These are phyloP conservation scores for Scortum barcoo DNA, from an alignment of 2,113 vertebrate species.

Conservation along the genomic window DNA sequence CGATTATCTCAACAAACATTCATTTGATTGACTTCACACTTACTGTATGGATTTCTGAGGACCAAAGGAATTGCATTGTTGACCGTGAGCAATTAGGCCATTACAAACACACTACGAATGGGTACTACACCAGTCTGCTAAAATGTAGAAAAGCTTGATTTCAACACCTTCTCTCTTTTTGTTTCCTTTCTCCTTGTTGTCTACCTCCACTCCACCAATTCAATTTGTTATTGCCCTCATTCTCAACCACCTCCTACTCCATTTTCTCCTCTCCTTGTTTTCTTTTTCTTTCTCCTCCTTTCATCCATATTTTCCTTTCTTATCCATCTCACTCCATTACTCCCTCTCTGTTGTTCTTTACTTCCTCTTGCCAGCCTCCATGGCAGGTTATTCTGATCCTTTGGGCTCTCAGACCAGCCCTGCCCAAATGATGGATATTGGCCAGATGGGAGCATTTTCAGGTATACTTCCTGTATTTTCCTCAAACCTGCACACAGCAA, in stretches of 20 bases:
- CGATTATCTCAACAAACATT: too few relatives aligned
- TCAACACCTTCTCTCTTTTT: neutral
- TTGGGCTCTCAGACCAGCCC: conserved; percentile 61
- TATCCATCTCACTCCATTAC: neutral
- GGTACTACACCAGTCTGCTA: too few relatives aligned
- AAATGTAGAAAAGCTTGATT: neutral
- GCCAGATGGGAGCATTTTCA: conserved; percentile 68
- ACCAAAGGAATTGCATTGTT: too few relatives aligned
- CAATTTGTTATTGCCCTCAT: conserved; percentile 15
- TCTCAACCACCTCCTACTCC: neutral
- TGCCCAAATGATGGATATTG: conserved; percentile 67
- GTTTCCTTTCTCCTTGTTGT: conserved; percentile 15
- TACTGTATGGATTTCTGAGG: too few relatives aligned
- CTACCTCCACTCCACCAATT: neutral
- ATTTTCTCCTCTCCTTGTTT: neutral
- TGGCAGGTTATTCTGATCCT: conserved; percentile 72
- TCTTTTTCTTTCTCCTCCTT: neutral
- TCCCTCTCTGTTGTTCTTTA: neutral
- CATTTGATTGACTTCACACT: too few relatives aligned
- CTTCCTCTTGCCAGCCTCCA: conserved; percentile 58
- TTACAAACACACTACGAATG: too few relatives aligned
- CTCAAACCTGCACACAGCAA: neutral
- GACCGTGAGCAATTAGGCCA: too few relatives aligned
- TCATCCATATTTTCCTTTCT: neutral
- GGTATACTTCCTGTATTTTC: conserved; percentile 38